Evolutionary conservation across 2,888 invertebrate species (phyloP), one percentile per base, ranked within the genome.

Genomic region (Acronicta psi): DNA sequence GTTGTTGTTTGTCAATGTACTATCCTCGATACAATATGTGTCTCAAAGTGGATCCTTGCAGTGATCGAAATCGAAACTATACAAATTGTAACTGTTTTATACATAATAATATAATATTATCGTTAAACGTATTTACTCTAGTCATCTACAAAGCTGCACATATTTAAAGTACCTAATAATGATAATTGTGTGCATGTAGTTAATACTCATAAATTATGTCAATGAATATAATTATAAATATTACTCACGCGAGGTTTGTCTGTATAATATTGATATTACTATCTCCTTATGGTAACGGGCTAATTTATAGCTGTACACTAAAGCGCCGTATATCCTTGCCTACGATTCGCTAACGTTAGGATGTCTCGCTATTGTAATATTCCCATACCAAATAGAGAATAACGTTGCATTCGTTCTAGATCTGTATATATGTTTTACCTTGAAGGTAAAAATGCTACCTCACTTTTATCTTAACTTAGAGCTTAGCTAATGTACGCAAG

Each of bases 381-480:
- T 85, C 82, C 75, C 81, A 87, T 84, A 90, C 89, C 89, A 92
- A 91, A 89, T 86, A 87, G 73, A 80, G 23, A 81, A 70, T 73
- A 80, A 81, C 64, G 71, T 81, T 87, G 88, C 89, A 90, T 89
- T 89, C 86, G 81, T 84, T 82, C 83, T 88, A 88, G 83, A 87
- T 84, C 79, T 93, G 93, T 94, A 94, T 81, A 94, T 93, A 94
- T 87, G 90, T 86, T 91, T 90, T 88, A 91, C 91, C 85, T 92
- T 92, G 91, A 90, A 87, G 90, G 89, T 93, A 92, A 94, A 90
- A 90, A 92, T 85, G 93, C 93, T 94, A 94, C 93, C 93, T 94
- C 93, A 94, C 92, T 90, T 92, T 87, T 88, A 73, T 84, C 90
- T 89, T 90, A 90, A 89, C 88, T 87, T 87, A 87, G 89, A 92